phyloP scores from a whole-genome alignment of 2,113 vertebrate species.

The Paratilapia polleni region DNA sequence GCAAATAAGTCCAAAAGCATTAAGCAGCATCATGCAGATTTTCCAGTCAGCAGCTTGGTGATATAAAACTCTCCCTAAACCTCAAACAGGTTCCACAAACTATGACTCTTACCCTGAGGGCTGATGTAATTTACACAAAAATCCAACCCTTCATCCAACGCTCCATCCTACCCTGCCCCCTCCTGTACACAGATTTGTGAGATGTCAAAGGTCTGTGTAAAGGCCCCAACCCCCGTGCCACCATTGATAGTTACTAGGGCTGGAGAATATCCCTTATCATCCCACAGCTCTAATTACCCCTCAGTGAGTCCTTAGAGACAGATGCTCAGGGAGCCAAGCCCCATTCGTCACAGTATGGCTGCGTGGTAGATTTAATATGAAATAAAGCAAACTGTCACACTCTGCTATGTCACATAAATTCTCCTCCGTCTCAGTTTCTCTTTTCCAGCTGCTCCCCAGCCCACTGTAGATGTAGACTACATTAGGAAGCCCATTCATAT shows the following conservation, averaged over 20 bases:
- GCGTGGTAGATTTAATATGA: slow-evolving; percentile 72
- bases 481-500: slow-evolving; percentile 77
- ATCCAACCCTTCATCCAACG: slow-evolving; percentile 45
- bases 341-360: slow-evolving; percentile 78
- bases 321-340: slow-evolving; percentile 76
- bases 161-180: not conserved
- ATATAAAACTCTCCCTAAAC: slow-evolving; percentile 8
- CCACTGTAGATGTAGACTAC: slow-evolving; percentile 79
- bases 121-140: slow-evolving; percentile 60
- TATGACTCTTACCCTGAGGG: slow-evolving; percentile 37
- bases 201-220: slow-evolving; percentile 66
- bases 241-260: slow-evolving; percentile 54
- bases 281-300: slow-evolving; percentile 74
- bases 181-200: slow-evolving; percentile 41
- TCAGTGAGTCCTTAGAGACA: slow-evolving; percentile 73
- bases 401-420: slow-evolving; percentile 77
- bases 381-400: slow-evolving; percentile 76
- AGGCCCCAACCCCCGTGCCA: slow-evolving; percentile 57
- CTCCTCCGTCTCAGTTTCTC: slow-evolving; percentile 67
- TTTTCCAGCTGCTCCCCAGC: slow-evolving; percentile 74
- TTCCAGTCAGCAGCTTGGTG: not conserved
- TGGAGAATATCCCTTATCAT: slow-evolving; percentile 65
- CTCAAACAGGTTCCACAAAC: slow-evolving; percentile 27
- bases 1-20: not conserved
- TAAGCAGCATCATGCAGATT: slow-evolving; percentile 14